These are phyloP conservation scores for Linnaemya tessellans DNA, from an alignment of 2,888 invertebrate species.

Conservation along the genomic window DNA sequence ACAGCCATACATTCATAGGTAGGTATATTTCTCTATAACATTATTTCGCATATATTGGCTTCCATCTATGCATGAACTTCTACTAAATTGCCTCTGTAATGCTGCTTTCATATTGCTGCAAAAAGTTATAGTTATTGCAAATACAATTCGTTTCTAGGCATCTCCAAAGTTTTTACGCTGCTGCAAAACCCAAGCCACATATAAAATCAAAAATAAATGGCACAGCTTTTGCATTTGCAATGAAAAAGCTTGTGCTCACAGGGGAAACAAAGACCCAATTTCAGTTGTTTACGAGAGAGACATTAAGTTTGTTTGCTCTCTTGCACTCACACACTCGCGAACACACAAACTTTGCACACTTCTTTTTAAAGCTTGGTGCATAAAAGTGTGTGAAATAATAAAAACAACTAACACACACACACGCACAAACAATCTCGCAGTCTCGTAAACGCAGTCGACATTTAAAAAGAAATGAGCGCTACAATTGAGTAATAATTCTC, in stretches of 20 bases:
- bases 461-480: slow-evolving; percentile 35
- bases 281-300: slow-evolving; percentile 1
- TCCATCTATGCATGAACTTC: not conserved
- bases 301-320: not conserved
- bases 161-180: not conserved
- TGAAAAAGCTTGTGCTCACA: slow-evolving; percentile 56
- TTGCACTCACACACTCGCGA: not conserved
- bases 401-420: slow-evolving; percentile 9
- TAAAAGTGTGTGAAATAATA: slow-evolving; percentile 40
- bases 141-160: slow-evolving; percentile 36
- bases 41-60: slow-evolving; percentile 9
- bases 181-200: slow-evolving; percentile 38
- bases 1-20: not conserved
- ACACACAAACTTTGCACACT: not conserved
- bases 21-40: slow-evolving; percentile 51
- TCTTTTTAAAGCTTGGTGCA: slow-evolving; percentile 6
- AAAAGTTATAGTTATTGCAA: slow-evolving; percentile 60
- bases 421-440: not conserved
- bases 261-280: slow-evolving; percentile 31
- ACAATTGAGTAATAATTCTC: slow-evolving; percentile 53
- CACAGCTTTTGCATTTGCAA: slow-evolving; percentile 70
- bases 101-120: slow-evolving; percentile 48
- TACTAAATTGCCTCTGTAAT: slow-evolving; percentile 18
- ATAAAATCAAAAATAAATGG: slow-evolving; percentile 29
- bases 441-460: not conserved